A percentile compares a stretch with the other conserved stretches of the same genome.
Evolutionary conservation across 2,797 vertebrate species (phyloP).

Genomic region (Etheostoma perlongum): DNA sequence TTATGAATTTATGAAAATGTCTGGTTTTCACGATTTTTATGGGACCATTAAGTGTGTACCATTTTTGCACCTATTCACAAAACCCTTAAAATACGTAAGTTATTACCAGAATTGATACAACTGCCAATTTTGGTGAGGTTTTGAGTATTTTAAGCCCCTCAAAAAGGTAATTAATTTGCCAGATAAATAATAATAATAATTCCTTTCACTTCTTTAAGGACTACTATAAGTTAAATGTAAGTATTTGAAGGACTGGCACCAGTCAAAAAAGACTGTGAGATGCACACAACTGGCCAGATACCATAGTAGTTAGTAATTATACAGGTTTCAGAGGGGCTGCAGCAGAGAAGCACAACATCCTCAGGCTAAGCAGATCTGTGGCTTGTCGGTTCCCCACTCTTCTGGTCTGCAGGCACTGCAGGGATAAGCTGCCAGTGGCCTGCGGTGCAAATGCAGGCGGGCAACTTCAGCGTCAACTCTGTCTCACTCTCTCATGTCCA

Average conservation of each 20-base stretch:
- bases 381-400: conserved; percentile 25
- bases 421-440: neutral
- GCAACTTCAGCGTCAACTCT: conserved; percentile 1
- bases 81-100: too few species aligned
- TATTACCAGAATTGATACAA: too few species aligned
- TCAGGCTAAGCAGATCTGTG: neutral
- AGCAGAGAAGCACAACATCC: conserved; percentile 15
- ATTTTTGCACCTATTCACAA: too few species aligned
- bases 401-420: conserved; percentile 15
- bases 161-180: too few species aligned
- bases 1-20: too few species aligned
- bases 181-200: too few species aligned
- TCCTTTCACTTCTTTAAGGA: too few species aligned
- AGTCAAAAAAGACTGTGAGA: neutral
- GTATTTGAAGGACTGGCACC: neutral
- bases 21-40: too few species aligned
- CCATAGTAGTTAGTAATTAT: neutral
- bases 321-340: conserved; percentile 2
- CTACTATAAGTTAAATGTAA: too few species aligned
- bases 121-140: too few species aligned
- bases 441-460: conserved; percentile 11
- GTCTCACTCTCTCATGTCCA: neutral
- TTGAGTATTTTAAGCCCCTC: too few species aligned
- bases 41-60: too few species aligned
- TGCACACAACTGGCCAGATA: neutral